phyloP scores from a whole-genome alignment of 2,113 vertebrate species.

The Casuarius casuarius region DNA sequence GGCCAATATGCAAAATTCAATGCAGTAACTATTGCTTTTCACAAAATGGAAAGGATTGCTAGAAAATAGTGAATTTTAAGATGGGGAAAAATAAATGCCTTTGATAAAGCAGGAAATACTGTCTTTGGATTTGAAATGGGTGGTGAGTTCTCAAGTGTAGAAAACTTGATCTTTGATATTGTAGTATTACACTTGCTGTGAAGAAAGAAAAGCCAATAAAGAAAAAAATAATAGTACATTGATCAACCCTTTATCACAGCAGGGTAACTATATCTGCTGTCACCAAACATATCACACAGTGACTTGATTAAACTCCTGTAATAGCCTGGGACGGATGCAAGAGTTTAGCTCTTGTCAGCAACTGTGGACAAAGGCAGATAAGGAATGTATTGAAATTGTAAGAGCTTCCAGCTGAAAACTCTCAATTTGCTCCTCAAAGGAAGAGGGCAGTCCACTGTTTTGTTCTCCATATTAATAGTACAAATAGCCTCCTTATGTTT shows the following conservation, averaged over 20 bases:
- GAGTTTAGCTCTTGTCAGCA: constrained; percentile 62
- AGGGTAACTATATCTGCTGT: constrained; percentile 71
- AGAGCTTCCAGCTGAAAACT: neutral
- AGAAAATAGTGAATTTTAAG: neutral
- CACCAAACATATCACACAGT: constrained; percentile 56
- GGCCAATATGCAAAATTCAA: neutral
- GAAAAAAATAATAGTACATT: constrained; percentile 76
- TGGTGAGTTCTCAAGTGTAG: neutral
- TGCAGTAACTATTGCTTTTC: neutral
- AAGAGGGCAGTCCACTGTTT: neutral
- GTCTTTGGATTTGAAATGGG: neutral
- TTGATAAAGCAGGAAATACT: constrained; percentile 17
- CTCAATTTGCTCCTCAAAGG: neutral
- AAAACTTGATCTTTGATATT: constrained; percentile 26
- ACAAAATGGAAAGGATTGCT: neutral
- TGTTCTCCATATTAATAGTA: neutral
- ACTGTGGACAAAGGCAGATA: constrained; percentile 57
- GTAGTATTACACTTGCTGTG: neutral
- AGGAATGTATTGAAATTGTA: neutral
- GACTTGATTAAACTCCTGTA: constrained; percentile 74
- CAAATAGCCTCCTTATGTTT: neutral
- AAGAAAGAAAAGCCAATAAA: constrained; percentile 65
- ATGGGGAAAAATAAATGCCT: neutral
- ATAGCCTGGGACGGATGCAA: constrained; percentile 61
- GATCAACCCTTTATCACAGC: constrained; percentile 78